These are phyloP conservation scores for Drosophila tani DNA, from an alignment of 1,140 invertebrate species.

Conservation along the genomic window DNA sequence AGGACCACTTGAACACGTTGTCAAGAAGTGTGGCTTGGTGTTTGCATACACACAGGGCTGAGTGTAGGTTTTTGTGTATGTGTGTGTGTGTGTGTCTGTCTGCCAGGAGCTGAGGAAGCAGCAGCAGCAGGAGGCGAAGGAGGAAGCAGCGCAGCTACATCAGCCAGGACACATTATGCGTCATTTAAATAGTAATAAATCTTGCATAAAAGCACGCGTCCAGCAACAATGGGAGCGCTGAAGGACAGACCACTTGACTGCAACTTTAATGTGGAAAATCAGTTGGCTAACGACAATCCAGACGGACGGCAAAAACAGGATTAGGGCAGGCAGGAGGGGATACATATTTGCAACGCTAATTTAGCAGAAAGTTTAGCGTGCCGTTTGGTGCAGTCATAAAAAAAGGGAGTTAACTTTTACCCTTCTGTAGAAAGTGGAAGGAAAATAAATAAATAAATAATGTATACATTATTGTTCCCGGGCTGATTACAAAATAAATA, in stretches of 20 bases:
- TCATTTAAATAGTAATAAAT: slow-evolving; percentile 83
- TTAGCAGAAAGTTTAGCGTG: slow-evolving; percentile 57
- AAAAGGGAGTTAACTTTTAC: background rate
- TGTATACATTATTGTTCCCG: background rate
- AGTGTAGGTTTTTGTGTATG: slow-evolving; percentile 12
- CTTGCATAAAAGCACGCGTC: slow-evolving; percentile 76
- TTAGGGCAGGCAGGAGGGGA: slow-evolving; percentile 12
- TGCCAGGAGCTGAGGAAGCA: slow-evolving; percentile 32
- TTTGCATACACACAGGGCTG: slow-evolving; percentile 36
- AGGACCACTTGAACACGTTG: slow-evolving; percentile 80
- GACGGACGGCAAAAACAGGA: slow-evolving; percentile 12
- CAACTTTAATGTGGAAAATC: slow-evolving; percentile 81
- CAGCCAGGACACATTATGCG: slow-evolving; percentile 77
- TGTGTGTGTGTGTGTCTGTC: slow-evolving; percentile 59
- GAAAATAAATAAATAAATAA: background rate
- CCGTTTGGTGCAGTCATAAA: slow-evolving; percentile 30
- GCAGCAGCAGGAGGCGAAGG: slow-evolving; percentile 20
- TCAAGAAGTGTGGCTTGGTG: slow-evolving; percentile 69
- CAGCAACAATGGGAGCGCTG: slow-evolving; percentile 30
- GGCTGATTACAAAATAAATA: background rate
- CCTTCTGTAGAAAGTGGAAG: background rate
- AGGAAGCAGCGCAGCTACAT: slow-evolving; percentile 27
- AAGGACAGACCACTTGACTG: slow-evolving; percentile 53
- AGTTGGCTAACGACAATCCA: slow-evolving; percentile 66
- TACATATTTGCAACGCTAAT: slow-evolving; percentile 78